These are phyloP conservation scores for Ennomos quercinarius DNA, from an alignment of 2,888 invertebrate species.

Conservation along the genomic window DNA sequence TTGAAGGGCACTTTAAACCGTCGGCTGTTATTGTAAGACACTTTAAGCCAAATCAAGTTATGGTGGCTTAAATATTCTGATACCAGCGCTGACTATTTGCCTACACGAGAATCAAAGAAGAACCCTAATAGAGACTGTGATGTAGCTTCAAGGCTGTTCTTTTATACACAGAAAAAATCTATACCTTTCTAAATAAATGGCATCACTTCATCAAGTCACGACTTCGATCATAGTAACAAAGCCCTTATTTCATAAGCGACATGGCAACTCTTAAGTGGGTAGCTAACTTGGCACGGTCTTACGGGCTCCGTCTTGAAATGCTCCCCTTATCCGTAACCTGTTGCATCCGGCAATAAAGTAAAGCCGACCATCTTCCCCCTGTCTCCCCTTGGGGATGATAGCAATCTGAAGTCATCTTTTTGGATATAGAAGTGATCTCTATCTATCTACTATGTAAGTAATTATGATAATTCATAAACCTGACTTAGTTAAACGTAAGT, in stretches of 20 bases:
- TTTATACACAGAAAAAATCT: background rate
- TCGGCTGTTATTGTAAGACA: no score
- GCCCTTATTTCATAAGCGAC: conserved; percentile 53
- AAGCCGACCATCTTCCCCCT: conserved; percentile 60
- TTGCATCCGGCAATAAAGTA: conserved; percentile 81
- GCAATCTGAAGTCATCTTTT: conserved; percentile 35
- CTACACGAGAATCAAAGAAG: no score
- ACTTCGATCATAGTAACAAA: conserved; percentile 34
- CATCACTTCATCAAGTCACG: conserved; percentile 6
- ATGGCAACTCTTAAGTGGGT: conserved; percentile 49
- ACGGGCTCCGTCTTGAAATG: conserved; percentile 47
- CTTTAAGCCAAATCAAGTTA: no score
- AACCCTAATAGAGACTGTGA: no score
- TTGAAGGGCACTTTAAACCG: no score
- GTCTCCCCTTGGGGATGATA: conserved; percentile 45
- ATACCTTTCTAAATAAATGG: conserved; percentile 10
- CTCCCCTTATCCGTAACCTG: conserved; percentile 69
- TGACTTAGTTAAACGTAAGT: no score
- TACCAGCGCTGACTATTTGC: no score
- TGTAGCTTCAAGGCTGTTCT: no score
- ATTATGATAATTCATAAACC: no score
- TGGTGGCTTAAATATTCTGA: no score
- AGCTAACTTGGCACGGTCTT: conserved; percentile 50
- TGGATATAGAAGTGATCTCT: background rate
- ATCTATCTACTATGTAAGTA: no score